A percentile compares a stretch with the other conserved stretches of the same genome.
Evolutionary conservation across 2,113 vertebrate genomes (phyloP).

Genomic region (Epinephelus lanceolatus): DNA sequence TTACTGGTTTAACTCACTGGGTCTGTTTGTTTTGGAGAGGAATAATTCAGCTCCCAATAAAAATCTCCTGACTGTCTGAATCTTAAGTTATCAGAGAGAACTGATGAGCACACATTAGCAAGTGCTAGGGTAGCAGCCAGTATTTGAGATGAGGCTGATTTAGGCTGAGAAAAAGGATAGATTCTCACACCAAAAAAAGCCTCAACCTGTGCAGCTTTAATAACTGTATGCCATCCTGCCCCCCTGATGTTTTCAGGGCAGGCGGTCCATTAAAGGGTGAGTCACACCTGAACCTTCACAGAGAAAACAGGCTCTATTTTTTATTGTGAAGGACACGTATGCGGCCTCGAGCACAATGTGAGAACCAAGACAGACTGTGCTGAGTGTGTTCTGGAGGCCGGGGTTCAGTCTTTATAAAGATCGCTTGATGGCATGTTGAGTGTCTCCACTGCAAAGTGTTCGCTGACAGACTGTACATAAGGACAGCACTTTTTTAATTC

Average conservation of each 20-base stretch:
- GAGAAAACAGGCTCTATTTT: constrained; percentile 50
- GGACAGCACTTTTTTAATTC: background rate
- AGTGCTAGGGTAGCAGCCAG: too few species aligned
- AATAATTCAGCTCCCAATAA: too few species aligned
- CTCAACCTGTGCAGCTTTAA: background rate
- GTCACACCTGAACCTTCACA: constrained; percentile 45
- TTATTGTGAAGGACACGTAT: constrained; percentile 5
- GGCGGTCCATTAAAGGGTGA: constrained; percentile 27
- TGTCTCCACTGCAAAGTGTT: background rate
- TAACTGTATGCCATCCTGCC: background rate
- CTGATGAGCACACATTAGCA: too few species aligned
- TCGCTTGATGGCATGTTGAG: background rate
- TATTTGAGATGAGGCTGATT: too few species aligned
- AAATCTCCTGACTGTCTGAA: too few species aligned
- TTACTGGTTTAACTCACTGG: too few species aligned
- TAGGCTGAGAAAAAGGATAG: background rate
- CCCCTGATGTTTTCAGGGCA: background rate
- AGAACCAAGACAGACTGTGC: constrained; percentile 5
- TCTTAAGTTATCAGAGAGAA: too few species aligned
- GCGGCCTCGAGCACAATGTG: constrained; percentile 15
- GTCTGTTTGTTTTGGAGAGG: too few species aligned
- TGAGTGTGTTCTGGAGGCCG: background rate
- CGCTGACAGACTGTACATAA: background rate
- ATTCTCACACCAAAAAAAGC: background rate
- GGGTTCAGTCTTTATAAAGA: too few species aligned